Conservation (phyloP, 2,797 vertebrate genomes). For the Mus minutoides region DNA sequence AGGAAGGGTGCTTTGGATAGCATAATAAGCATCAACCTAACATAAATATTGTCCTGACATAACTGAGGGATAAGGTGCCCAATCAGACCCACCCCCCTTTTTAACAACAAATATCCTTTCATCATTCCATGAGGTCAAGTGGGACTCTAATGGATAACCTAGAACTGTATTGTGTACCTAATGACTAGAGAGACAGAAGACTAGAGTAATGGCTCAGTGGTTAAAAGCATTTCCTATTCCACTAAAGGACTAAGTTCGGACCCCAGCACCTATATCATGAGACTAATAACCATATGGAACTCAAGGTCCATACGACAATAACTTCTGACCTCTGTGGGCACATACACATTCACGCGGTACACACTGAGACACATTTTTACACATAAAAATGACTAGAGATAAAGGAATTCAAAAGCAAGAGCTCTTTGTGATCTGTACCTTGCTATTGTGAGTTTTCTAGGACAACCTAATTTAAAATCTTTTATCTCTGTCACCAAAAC, state of each 20-base stretch:
- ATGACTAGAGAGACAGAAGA: background rate
- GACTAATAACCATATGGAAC: background rate
- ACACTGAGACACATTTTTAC: background rate
- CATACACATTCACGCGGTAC: background rate
- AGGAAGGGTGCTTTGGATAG: background rate
- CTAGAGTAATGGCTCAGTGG: background rate
- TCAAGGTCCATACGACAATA: background rate
- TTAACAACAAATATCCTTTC: background rate
- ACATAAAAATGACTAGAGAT: background rate
- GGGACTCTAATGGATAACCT: background rate
- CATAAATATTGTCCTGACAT: background rate
- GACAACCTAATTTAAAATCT: slow-evolving; percentile 49
- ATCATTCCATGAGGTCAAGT: background rate
- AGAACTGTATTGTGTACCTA: background rate
- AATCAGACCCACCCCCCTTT: background rate
- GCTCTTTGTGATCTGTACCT: background rate
- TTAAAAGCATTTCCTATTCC: background rate
- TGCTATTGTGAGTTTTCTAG: slow-evolving; percentile 64
- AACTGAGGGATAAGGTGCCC: background rate
- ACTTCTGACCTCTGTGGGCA: background rate
- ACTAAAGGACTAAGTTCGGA: background rate
- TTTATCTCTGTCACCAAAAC: slow-evolving; percentile 52
- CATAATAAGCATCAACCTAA: background rate
- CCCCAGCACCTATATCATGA: background rate
- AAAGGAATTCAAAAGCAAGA: slow-evolving; percentile 40